Percentiles rank a stretch among this genome's conserved stretches.
Evolutionary conservation across 2,888 invertebrate species (phyloP).

Genomic region (Patella caerulea): DNA sequence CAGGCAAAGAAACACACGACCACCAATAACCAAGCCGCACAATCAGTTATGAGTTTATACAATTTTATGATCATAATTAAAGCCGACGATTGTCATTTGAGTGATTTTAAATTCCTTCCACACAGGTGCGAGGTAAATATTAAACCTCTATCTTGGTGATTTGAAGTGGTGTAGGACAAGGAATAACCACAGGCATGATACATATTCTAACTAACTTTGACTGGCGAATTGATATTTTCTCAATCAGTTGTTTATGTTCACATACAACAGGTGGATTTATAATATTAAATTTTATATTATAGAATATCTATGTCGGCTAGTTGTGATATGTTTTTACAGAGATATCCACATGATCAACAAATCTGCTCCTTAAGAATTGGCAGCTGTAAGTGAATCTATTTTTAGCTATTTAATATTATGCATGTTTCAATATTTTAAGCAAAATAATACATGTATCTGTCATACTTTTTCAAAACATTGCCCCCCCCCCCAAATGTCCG

Average conservation of each 20-base stretch:
- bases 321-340: constrained; percentile 96
- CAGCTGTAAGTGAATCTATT: constrained; percentile 84
- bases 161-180: neutral
- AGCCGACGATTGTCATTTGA: no score
- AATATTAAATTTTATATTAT: constrained; percentile 20
- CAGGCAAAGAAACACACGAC: no score
- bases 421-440: no score
- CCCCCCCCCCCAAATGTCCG: no score
- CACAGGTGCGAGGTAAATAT: no score
- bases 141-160: neutral
- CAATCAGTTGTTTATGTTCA: constrained; percentile 47
- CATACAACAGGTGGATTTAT: neutral
- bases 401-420: no score
- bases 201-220: neutral
- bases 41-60: no score
- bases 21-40: no score
- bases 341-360: constrained; percentile 96
- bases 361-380: constrained; percentile 95
- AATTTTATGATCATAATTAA: no score
- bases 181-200: neutral
- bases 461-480: no score
- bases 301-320: constrained; percentile 95
- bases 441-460: no score
- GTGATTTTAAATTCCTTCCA: no score
- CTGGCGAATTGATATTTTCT: neutral